Conservation (phyloP, 2,797 vertebrate genomes). For the Naso thynnoides region DNA sequence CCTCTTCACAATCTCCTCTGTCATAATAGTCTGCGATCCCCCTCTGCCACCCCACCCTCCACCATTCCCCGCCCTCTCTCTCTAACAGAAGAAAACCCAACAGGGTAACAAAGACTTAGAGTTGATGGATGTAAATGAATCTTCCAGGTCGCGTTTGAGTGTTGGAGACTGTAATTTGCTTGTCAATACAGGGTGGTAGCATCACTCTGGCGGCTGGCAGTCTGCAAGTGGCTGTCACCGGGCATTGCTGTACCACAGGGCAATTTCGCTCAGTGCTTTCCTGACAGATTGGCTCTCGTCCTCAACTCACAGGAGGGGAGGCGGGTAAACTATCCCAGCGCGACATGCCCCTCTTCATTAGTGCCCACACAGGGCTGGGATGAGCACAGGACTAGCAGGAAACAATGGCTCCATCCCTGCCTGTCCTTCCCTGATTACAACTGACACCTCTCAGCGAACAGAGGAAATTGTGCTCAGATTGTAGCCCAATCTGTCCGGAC, state of each 20-base stretch:
- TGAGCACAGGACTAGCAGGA: constrained; percentile 76
- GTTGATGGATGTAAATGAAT: constrained; percentile 92
- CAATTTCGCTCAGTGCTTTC: constrained; percentile 96
- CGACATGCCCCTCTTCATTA: constrained; percentile 98
- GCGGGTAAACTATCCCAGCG: constrained; percentile 92
- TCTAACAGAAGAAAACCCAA: constrained; percentile 68
- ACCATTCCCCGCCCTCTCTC: constrained; percentile 53
- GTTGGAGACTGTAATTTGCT: constrained; percentile 94
- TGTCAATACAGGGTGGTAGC: constrained; percentile 90
- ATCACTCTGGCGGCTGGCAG: constrained; percentile 77
- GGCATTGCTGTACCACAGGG: constrained; percentile 90
- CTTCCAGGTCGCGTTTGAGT: constrained; percentile 88
- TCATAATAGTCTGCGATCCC: constrained; percentile 87
- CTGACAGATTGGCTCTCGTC: constrained; percentile 98
- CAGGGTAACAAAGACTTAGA: constrained; percentile 85
- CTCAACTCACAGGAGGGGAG: constrained; percentile 93
- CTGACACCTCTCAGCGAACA: constrained; percentile 86
- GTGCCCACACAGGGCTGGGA: constrained; percentile 89
- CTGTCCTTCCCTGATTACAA: constrained; percentile 85
- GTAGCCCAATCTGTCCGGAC: constrained; percentile 69
- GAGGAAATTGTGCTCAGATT: constrained; percentile 85
- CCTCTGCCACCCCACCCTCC: constrained; percentile 68
- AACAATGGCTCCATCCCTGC: constrained; percentile 84
- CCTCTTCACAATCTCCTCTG: constrained; percentile 89
- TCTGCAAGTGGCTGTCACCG: constrained; percentile 92